Percentiles rank a stretch among this genome's conserved stretches.
Evolutionary conservation across 2,888 invertebrate genomes (phyloP).

Genomic region (Xestia c-nigrum): DNA sequence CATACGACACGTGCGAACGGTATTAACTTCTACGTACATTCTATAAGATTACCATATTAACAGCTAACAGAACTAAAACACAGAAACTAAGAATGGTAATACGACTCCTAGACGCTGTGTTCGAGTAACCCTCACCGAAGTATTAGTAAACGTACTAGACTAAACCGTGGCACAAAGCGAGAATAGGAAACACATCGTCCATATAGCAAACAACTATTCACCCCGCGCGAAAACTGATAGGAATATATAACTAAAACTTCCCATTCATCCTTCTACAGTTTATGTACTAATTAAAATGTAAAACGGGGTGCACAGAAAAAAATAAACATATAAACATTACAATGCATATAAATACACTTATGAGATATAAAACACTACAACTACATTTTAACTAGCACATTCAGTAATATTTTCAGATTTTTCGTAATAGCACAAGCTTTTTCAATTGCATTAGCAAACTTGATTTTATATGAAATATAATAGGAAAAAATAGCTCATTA

Average conservation of each 20-base stretch:
- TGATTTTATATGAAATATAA: conserved; percentile 13
- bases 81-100: conserved; percentile 13
- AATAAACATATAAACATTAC: conserved; percentile 71
- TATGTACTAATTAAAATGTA: conserved; percentile 88
- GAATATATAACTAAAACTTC: conserved; percentile 62
- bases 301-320: conserved; percentile 73
- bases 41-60: conserved; percentile 1
- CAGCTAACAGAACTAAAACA: conserved; percentile 13
- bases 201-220: conserved; percentile 76
- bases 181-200: conserved; percentile 57
- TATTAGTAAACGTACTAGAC: conserved; percentile 56
- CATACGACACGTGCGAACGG: not conserved
- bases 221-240: conserved; percentile 61
- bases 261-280: conserved; percentile 73
- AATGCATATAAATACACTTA: conserved; percentile 74
- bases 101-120: conserved; percentile 18
- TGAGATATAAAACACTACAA: conserved; percentile 73
- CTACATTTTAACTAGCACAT: conserved; percentile 88
- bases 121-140: conserved; percentile 57
- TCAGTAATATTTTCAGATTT: conserved; percentile 88
- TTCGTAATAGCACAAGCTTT: conserved; percentile 41
- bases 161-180: conserved; percentile 57
- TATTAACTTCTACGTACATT: not conserved
- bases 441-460: conserved; percentile 22
- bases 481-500: conserved; percentile 26